Conservation (phyloP, 2,888 invertebrate genomes). For the Tipula helvola region DNA sequence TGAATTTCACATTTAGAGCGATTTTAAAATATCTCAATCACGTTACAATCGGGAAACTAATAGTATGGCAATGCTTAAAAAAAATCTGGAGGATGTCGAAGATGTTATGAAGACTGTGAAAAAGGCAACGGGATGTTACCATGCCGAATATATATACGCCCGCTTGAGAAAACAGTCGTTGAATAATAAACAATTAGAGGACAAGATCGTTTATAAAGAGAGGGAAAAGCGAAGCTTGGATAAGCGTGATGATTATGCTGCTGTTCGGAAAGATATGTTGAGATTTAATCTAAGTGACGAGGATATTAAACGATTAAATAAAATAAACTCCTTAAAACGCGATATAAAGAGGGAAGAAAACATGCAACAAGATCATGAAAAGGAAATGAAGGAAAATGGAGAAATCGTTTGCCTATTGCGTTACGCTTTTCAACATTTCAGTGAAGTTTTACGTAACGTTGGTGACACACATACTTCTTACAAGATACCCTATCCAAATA, state of each 20-base stretch:
- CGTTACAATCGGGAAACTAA: conserved; percentile 31
- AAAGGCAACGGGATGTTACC: conserved; percentile 28
- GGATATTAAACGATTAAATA: conserved; percentile 26
- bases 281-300: conserved; percentile 28
- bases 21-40: conserved; percentile 20
- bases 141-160: conserved; percentile 18
- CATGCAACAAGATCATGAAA: conserved; percentile 19
- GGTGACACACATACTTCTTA: conserved; percentile 21
- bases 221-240: conserved; percentile 18
- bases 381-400: conserved; percentile 24
- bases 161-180: conserved; percentile 29
- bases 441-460: conserved; percentile 28
- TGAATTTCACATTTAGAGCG: conserved; percentile 14
- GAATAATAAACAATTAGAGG: conserved; percentile 27
- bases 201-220: conserved; percentile 20
- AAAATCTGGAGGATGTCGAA: conserved; percentile 27
- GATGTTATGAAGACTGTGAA: conserved; percentile 29
- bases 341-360: conserved; percentile 18
- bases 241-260: conserved; percentile 24
- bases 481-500: conserved; percentile 25
- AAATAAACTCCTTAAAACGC: conserved; percentile 23
- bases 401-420: conserved; percentile 26
- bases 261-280: conserved; percentile 24
- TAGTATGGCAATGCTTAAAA: conserved; percentile 29
- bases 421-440: conserved; percentile 15